Base-by-base conservation (phyloP, 1,140 invertebrate species). In the Globodera rostochiensis region DNA sequence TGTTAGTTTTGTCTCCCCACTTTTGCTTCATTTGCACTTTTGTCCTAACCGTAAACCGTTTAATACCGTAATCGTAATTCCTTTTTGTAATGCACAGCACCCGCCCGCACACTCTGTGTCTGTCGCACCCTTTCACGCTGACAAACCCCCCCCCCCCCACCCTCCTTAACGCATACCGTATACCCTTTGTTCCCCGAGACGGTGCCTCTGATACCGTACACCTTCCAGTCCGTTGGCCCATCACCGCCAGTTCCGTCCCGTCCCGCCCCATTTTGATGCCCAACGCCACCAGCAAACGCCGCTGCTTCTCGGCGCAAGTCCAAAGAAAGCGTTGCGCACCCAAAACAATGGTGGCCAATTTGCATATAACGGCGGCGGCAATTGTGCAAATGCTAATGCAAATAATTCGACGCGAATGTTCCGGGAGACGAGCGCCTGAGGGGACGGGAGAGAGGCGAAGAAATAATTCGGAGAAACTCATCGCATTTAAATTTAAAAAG, bases 301-400 rank as follows among this genome's bases (percentile, higher is more conserved):
- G 47, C 53, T 81, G 5, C 66, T 81, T 9, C 47, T 81, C 82
- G 47, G 82, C 64, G 46, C 80, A 21, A 50, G 79, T 80, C 57
- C 73, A 19, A 66, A 80, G n/a, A 71, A 71, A 21, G 69, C 69
- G n/a, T 19, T 45, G 36, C 69, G 69, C 36, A 71, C 25, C 36
- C 36, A 47, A 71, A 36, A 71, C 69, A 36, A 80, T 49, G 25
- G 79, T 60, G 21, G 84, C 70, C 80, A 81, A 64, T 64, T 64
- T 19, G 57, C 57, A 6, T 64, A 64, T 11, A 64, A 64, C 15
- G 57, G 57, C 57, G 8, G 13, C 8, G 19, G 57, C 1, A 11
- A 60, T 19, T 19, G 15, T 60, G 57, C 57, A 11, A 64, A 64
- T 64, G 57, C 57, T 6, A 64, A 53, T 11, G 53, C 13, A 15